Evolutionary conservation across 2,113 vertebrate genomes (phyloP).

Genomic region (Dipodomys merriami): DNA sequence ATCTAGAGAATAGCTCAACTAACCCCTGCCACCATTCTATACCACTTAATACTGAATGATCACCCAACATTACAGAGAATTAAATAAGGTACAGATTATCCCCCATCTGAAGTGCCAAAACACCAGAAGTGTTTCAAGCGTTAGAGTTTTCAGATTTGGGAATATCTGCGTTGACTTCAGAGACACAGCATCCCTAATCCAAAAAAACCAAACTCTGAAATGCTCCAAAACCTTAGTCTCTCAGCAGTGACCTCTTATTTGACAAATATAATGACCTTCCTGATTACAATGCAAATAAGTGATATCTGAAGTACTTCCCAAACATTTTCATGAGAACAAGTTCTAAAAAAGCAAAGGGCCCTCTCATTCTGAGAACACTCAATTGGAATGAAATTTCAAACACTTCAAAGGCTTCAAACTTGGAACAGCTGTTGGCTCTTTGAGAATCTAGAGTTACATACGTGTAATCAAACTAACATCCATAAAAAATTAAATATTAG

Average conservation of each 20-base stretch:
- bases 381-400: conserved; percentile 26
- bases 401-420: not conserved
- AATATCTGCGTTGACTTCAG: not conserved
- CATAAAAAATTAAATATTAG: conserved; percentile 9
- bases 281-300: conserved; percentile 40
- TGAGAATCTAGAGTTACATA: conserved; percentile 22
- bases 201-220: not conserved
- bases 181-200: not conserved
- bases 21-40: too few relatives aligned
- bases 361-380: not conserved
- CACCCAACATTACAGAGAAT: not conserved
- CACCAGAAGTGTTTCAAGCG: too few relatives aligned
- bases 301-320: conserved; percentile 22
- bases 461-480: conserved; percentile 19
- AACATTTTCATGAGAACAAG: conserved; percentile 31
- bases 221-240: not conserved
- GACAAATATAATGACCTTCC: not conserved
- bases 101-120: not conserved
- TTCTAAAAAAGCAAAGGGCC: conserved; percentile 38
- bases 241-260: not conserved
- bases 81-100: not conserved
- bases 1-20: too few relatives aligned
- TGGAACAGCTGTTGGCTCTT: conserved; percentile 24
- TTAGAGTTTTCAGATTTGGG: not conserved
- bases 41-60: too few relatives aligned